Base-by-base conservation (phyloP, 2,113 vertebrate species). In the Trinectes maculatus region DNA sequence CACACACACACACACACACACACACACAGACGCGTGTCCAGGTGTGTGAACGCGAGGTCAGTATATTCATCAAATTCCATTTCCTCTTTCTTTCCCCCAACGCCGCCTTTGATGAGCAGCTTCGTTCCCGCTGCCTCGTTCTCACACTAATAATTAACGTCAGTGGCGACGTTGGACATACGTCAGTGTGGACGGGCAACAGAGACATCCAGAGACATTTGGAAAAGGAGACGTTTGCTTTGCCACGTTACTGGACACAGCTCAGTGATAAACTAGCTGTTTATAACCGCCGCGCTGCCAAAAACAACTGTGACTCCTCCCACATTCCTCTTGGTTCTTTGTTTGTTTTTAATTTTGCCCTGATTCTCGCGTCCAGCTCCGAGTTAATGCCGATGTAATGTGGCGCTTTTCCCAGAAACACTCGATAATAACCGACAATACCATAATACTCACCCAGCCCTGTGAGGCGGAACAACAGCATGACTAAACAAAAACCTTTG, bases 261-360 rank as follows among this genome's bases (percentile, higher is more conserved):
- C 56, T 65, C 67, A 59, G 8, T 55, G 59, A 76, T 68, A 74
- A 84, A 80, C 57, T 74, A 65, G 61, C 56, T 73, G 63, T 64
- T 67, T 80, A 70, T 74, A 31, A 15, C 48, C 22, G 65, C 72
- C 5, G 36, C n/a, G 12, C 58, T 67, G 79, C 84, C 86, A 88
- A 86, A 76, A 84, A 62, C 76, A 83, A 80, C 82, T 3, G 12
- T 0, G 4, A 19, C 71, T 29, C 67, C 53, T 64, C 71, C 48
- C 72, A 19, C 64, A 74, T 84, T 77, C 83, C 77, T 56, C 34
- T 59, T 68, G 74, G 67, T 46, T 34, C 57, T 18, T 26, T 80
- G 65, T 84, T 82, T 79, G 36, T 63, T 80, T 83, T 83, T 74
- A 43, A 79, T 77, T 79, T 56, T 10, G 51, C 33, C 40, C 42